These are phyloP conservation scores for Hypolimnas misippus DNA, from an alignment of 2,888 invertebrate species.

Conservation along the genomic window DNA sequence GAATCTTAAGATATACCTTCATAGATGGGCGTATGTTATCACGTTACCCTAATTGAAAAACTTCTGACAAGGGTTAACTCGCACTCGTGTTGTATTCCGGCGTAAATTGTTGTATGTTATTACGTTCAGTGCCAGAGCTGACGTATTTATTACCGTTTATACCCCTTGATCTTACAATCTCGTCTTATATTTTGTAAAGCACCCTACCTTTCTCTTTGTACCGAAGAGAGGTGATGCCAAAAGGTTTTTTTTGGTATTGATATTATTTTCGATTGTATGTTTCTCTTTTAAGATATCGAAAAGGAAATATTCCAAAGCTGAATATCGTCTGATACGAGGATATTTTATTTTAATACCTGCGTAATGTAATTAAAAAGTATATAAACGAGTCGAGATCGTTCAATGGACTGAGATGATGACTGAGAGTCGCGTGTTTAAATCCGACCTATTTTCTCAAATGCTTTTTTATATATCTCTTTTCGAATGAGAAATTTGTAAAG, in stretches of 20 bases:
- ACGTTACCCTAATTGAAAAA: conserved; percentile 76
- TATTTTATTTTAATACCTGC: no score
- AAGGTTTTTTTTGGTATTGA: conserved; percentile 2
- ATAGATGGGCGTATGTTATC: conserved; percentile 62
- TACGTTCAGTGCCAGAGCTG: conserved; percentile 41
- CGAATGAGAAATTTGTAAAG: no score
- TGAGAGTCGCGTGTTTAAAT: no score
- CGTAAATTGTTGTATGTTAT: conserved; percentile 48
- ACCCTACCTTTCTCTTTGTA: conserved; percentile 20
- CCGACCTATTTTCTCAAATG: no score
- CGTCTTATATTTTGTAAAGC: conserved; percentile 24
- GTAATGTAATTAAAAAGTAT: no score
- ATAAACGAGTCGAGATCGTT: no score
- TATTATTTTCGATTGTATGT: background rate
- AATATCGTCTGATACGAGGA: no score
- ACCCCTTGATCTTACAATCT: conserved; percentile 34
- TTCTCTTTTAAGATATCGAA: background rate
- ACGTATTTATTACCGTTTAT: conserved; percentile 40
- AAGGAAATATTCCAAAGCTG: background rate
- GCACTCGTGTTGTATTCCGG: conserved; percentile 37
- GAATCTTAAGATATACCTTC: conserved; percentile 61
- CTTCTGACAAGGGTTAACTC: conserved; percentile 47
- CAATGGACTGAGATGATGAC: no score
- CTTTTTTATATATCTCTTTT: no score
- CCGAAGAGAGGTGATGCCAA: conserved; percentile 3